A percentile compares a stretch with the other conserved stretches of the same genome.
Conservation (phyloP, 2,113 vertebrate genomes). For the Malaclemys terrapin region DNA sequence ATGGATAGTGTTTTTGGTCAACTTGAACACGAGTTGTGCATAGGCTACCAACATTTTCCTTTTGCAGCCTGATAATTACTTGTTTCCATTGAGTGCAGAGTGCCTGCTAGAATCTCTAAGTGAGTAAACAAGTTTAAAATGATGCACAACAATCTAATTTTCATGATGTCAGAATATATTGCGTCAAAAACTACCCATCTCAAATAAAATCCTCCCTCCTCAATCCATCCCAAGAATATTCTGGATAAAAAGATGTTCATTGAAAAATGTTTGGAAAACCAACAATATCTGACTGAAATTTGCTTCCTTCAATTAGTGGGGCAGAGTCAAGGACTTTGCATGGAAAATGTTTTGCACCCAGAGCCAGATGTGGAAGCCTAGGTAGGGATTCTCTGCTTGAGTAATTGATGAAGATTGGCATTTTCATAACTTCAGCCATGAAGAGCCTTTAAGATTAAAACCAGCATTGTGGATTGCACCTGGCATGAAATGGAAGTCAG, state of each 20-base stretch:
- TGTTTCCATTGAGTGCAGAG: not conserved
- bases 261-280: not conserved
- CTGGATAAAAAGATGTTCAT: not conserved
- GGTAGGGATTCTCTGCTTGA: not conserved
- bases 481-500: accelerated
- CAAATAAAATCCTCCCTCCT: not conserved
- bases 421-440: accelerated
- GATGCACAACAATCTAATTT: not conserved
- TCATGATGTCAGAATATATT: not conserved
- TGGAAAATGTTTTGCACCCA: accelerated
- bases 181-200: accelerated
- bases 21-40: not conserved
- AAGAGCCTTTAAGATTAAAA: accelerated
- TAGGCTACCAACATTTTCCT: not conserved
- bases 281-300: not conserved
- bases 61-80: not conserved
- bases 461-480: accelerated
- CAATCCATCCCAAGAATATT: not conserved
- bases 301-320: accelerated
- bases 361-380: not conserved
- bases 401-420: not conserved
- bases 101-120: not conserved
- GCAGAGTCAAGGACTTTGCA: accelerated
- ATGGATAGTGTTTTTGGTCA: not conserved
- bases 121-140: not conserved